Evolutionary conservation across 2,113 vertebrate genomes (phyloP), one percentile per base, ranked within the genome.

Genomic region (Rhinoptilus africanus): DNA sequence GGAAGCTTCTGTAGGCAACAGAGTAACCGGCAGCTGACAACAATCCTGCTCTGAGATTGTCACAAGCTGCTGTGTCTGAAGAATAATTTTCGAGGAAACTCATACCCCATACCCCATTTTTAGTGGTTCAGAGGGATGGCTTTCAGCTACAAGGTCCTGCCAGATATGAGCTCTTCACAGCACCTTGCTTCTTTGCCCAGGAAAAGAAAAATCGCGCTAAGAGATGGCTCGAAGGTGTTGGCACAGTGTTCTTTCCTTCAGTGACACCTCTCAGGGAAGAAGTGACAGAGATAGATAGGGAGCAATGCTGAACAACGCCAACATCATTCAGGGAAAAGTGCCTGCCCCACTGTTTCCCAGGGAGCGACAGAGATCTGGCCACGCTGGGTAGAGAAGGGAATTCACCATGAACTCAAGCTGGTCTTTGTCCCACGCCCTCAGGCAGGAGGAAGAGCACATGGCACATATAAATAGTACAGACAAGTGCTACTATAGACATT

Each of bases 21-120:
- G 88, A 96, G 94, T 85, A 93, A 87, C 96, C 97, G 94, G 93
- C 96, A 97, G 96, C 93, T 96, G 97, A 97, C 92, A 97, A 71
- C 62, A 96, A 7, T 72, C 73, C 85, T 93, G 63, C 73, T 92
- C 94, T 74, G 77, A 93, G 72, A 92, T 76, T 95, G 97, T 97
- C 97, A 97, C 97, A 96, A 73, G 22, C 19, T n/a, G 15, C 88
- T 64, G 21, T 8, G 54, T 21, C 96, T 91, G 96, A 56, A 92
- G 86, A 88, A 69, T 18, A 7, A 71, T 93, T 95, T 78, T 76
- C 6, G 21, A 56, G 91, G 96, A 96, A 98, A 96, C 24, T 83
- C 75, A 51, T 83, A 89, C 86, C 94, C 81, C 75, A 51, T 83
- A 89, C 86, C 94, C 81, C 75, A 43, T 88, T 97, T 97, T 93